Evolutionary conservation across 2,113 vertebrate species (phyloP).

Genomic region (Sylvia atricapilla): DNA sequence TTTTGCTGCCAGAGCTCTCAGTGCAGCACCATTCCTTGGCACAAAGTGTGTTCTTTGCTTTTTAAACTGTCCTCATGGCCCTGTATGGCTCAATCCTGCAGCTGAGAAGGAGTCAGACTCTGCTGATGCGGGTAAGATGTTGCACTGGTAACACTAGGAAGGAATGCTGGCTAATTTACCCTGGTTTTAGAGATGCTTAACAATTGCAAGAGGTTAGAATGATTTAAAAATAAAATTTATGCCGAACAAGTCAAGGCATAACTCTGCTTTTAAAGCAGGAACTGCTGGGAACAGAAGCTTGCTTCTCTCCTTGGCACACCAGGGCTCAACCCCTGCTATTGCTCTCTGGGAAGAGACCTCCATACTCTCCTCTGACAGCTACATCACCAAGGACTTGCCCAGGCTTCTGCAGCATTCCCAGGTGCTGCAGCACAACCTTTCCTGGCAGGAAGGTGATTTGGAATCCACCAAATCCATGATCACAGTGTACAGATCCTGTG

Average conservation of each 20-base stretch:
- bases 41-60: neutral
- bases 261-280: neutral
- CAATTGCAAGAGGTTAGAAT: neutral
- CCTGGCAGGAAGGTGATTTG: neutral
- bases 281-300: neutral
- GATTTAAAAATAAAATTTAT: neutral
- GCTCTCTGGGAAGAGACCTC: neutral
- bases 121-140: neutral
- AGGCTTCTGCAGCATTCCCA: accelerated
- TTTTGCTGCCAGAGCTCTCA: constrained; percentile 17
- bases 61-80: neutral
- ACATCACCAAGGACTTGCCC: neutral
- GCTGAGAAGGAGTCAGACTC: neutral
- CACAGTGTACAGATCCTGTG: neutral
- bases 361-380: neutral
- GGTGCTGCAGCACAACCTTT: neutral
- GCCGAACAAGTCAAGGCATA: neutral
- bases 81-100: neutral
- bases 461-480: neutral
- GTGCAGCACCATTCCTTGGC: neutral
- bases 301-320: neutral
- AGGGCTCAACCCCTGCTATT: neutral
- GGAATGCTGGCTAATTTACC: neutral
- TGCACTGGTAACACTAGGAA: neutral
- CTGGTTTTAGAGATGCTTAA: neutral